Evolutionary conservation across 2,113 vertebrate species (phyloP), one percentile per base, ranked within the genome.

Genomic region (Clinocottus analis): DNA sequence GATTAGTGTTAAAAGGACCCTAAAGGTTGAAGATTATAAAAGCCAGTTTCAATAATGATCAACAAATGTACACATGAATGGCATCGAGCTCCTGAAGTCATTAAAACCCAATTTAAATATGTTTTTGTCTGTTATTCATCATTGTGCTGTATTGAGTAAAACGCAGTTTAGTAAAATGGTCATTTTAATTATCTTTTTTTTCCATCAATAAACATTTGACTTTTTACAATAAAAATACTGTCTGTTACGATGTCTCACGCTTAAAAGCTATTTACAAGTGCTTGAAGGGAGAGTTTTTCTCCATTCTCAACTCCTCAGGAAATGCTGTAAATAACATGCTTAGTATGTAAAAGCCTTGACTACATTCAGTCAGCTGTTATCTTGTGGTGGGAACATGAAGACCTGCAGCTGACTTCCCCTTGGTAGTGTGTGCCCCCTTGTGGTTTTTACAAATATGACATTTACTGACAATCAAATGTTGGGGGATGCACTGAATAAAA

Each of bases 351-450:
- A 56, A 29, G 4, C 14, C 39, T 7, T 41, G 8, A 73, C 59
- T 39, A 65, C 29, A 79, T 63, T n/a, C 0, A 51, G 23, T 56
- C 1, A 39, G 45, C 14, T 37, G 33, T 29, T 62, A 47, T 69
- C 19, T 12, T 72, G 31, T 45, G 17, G 12, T 64, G 5, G 27
- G 21, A 12, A 13, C 5, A 72, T 2, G 37, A 5, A 65, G 29
- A 29, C 33, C 47, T 10, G 4, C 0, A 61, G 33, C 37, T 41
- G 5, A 17, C 0, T n/a, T 59, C 21, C 0, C 8, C 4, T 80
- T 77, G 8, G 75, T 81, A 35, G 85, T 49, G 68, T 79, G 70
- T 63, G 14, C 87, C 87, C 80, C 75, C 89, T 91, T 79, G 90
- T 90, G 90, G 55, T 79, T 16, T 25, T 66, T 72, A 4, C 1